These are phyloP conservation scores for Drosophila lacicola DNA, from an alignment of 2,888 invertebrate species.

Conservation along the genomic window DNA sequence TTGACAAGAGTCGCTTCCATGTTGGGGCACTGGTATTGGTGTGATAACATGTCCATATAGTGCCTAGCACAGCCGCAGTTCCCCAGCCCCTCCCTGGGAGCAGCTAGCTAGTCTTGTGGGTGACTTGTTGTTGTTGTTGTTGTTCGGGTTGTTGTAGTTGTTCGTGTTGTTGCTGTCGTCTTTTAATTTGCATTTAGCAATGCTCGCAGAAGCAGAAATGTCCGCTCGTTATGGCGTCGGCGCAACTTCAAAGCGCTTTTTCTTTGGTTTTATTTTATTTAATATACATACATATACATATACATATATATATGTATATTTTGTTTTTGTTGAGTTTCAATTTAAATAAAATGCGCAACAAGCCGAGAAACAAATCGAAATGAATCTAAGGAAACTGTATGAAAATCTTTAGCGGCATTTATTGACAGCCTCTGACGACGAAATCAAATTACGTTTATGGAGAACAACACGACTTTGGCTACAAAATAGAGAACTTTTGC, in stretches of 20 bases:
- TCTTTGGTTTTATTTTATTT: neutral
- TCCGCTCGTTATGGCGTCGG: slow-evolving; percentile 69
- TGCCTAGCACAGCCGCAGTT: neutral
- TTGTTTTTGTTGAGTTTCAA: slow-evolving; percentile 47
- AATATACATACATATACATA: neutral
- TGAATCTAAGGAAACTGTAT: slow-evolving; percentile 29
- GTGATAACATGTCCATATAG: slow-evolving; percentile 62
- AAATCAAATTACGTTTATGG: slow-evolving; percentile 38
- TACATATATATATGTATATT: slow-evolving; percentile 14
- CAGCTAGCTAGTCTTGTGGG: slow-evolving; percentile 50
- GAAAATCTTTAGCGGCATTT: slow-evolving; percentile 24
- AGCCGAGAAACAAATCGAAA: slow-evolving; percentile 34
- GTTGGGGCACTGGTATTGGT: slow-evolving; percentile 44
- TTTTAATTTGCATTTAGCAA: slow-evolving; percentile 73
- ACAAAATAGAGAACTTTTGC: slow-evolving; percentile 17
- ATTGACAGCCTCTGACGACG: slow-evolving; percentile 40
- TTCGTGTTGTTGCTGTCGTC: slow-evolving; percentile 41
- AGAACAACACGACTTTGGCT: slow-evolving; percentile 35
- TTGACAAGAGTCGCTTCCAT: slow-evolving; percentile 47
- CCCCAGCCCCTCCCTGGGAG: neutral
- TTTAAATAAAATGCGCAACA: slow-evolving; percentile 67
- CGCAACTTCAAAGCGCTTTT: slow-evolving; percentile 65
- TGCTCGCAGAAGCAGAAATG: slow-evolving; percentile 35
- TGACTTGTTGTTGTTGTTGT: slow-evolving; percentile 42
- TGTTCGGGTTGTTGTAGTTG: slow-evolving; percentile 34